Conservation (phyloP, 2,797 vertebrate species). For the Falco biarmicus region DNA sequence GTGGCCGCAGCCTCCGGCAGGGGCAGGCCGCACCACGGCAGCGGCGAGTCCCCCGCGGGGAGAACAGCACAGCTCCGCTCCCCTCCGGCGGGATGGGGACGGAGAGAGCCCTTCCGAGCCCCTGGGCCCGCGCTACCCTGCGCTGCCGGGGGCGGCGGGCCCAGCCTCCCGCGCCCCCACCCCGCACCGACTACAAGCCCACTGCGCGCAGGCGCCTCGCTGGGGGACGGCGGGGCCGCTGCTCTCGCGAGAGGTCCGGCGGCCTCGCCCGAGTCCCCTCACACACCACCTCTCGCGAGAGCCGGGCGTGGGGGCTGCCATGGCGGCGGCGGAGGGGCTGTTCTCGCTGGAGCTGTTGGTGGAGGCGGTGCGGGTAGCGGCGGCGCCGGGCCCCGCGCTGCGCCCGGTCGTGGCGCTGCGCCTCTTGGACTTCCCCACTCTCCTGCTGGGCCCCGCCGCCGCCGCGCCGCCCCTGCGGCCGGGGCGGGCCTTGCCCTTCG, state of each 20-base stretch:
- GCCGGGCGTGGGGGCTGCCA: accelerated
- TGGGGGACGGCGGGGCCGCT: accelerated
- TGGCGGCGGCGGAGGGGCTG: constrained; percentile 56
- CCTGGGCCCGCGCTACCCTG: accelerated
- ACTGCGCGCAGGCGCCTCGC: neutral
- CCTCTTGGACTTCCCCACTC: constrained; percentile 86
- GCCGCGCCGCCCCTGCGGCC: neutral
- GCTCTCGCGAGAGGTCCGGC: constrained; percentile 55
- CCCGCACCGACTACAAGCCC: neutral
- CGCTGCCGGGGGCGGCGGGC: accelerated
- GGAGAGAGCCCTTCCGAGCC: too few relatives aligned
- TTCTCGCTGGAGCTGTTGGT: constrained; percentile 87
- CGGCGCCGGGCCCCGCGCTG: neutral
- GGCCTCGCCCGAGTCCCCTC: accelerated
- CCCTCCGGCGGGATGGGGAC: accelerated
- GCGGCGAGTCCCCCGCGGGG: neutral
- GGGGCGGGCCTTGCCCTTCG: constrained; percentile 68
- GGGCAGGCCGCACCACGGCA: accelerated
- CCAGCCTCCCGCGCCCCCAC: accelerated
- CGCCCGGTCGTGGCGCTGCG: constrained; percentile 80
- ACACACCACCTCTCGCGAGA: neutral
- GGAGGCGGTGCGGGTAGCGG: constrained; percentile 75
- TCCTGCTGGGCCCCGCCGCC: constrained; percentile 74
- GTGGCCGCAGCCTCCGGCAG: too few relatives aligned
- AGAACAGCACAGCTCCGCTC: neutral